Evolutionary conservation across 2,888 invertebrate species (phyloP), one percentile per base, ranked within the genome.

Genomic region (Augochlorella aurata): DNA sequence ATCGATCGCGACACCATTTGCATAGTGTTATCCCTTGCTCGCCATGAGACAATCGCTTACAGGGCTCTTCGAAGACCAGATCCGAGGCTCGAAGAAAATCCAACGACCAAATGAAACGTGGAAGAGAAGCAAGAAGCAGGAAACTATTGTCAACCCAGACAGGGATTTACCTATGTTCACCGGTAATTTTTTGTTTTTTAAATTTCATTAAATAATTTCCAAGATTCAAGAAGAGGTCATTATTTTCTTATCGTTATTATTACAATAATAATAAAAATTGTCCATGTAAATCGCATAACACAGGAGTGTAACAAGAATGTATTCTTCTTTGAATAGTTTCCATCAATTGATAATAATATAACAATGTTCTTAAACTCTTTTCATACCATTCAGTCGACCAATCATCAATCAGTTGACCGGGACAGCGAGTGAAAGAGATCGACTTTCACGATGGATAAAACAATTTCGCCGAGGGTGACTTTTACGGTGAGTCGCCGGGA

Each of bases 1-100:
- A 83, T 82, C 83, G 83, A 83, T 82, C 83, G 83, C 54, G 83
- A 74, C 69, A 58, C 47, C 69, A 79, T 82, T 82, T 82, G 74
- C 83, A 79, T 82, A 79, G 49, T 50, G 65, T 79, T 72, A 73
- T 82, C 54, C 78, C 29, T 72, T 24, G 61, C 12, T n/a, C 18
- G 10, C 45, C 65, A 74, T 58, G 49, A 16, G 18, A 69, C 49
- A 61, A n/a, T 63, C 38, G 38, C 38, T n/a, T 38, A 2, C 12
- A 54, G 16, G 24, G n/a, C n/a, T 29, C n/a, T 29, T n/a, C 14
- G 24, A 63, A 47, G 47, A 73, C 16, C 21, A 0, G 38, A 38
- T 38, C 38, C 38, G 58, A 24, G 7, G 38, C 7, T 38, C 29
- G 21, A 14, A 21, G 5, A 54, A 58, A 21, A 58, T 58, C 24